Conservation (phyloP, 2,797 vertebrate genomes). For the Hemitrygon akajei region DNA sequence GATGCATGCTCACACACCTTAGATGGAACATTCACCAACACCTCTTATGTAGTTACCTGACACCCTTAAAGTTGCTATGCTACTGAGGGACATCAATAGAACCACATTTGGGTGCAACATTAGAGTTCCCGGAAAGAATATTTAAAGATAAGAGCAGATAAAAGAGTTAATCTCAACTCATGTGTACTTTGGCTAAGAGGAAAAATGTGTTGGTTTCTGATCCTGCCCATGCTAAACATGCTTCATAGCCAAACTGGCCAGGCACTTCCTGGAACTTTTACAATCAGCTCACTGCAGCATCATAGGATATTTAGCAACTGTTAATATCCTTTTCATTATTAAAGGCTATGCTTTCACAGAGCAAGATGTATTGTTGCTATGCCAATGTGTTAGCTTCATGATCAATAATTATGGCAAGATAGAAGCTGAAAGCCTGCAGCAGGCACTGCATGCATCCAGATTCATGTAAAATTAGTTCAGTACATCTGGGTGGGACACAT, state of each 20-base stretch:
- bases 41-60: neutral
- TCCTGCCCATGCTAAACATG: neutral
- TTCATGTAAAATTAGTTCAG: neutral
- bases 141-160: neutral
- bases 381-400: neutral
- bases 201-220: neutral
- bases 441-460: neutral
- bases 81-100: neutral
- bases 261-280: neutral
- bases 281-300: neutral
- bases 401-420: conserved; percentile 18
- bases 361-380: neutral
- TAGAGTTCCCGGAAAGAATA: neutral
- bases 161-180: neutral
- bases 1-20: no score
- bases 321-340: neutral
- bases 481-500: neutral
- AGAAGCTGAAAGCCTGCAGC: neutral
- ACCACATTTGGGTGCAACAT: neutral
- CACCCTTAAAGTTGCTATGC: neutral
- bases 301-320: neutral
- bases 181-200: neutral
- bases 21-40: no score
- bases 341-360: neutral
- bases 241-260: neutral